Conservation (phyloP, 1,140 invertebrate species). For the Littorina saxatilis region DNA sequence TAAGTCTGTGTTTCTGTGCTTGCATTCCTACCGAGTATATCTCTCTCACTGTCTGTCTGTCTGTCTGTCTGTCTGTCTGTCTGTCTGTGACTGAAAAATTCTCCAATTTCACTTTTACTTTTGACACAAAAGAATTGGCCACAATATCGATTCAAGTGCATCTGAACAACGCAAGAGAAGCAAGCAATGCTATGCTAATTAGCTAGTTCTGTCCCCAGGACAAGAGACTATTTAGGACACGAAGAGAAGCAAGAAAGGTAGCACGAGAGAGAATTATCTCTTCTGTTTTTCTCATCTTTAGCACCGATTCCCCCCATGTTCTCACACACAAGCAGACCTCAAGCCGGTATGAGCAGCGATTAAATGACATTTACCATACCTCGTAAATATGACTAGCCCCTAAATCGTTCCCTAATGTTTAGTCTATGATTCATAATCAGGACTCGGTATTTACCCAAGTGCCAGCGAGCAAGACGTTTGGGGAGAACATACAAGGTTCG, state of each 20-base stretch:
- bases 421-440: constrained; percentile 38
- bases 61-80: constrained; percentile 3
- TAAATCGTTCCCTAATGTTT: constrained; percentile 31
- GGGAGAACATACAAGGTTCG: neutral
- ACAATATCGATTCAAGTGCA: too few species aligned
- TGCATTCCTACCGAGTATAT: too few species aligned
- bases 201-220: too few species aligned
- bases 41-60: constrained; percentile 1
- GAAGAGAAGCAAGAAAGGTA: too few species aligned
- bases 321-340: too few species aligned
- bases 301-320: neutral
- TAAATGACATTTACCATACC: neutral
- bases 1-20: neutral
- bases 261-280: too few species aligned
- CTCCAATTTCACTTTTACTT: neutral
- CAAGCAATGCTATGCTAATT: too few species aligned
- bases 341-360: neutral
- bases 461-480: neutral
- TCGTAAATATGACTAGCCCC: neutral
- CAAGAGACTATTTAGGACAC: too few species aligned
- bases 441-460: constrained; percentile 16
- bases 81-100: neutral
- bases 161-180: too few species aligned
- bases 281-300: neutral
- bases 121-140: too few species aligned